Evolutionary conservation across 2,113 vertebrate species (phyloP), one percentile per base, ranked within the genome.

Genomic region (Machaerirhynchus nigripectus): DNA sequence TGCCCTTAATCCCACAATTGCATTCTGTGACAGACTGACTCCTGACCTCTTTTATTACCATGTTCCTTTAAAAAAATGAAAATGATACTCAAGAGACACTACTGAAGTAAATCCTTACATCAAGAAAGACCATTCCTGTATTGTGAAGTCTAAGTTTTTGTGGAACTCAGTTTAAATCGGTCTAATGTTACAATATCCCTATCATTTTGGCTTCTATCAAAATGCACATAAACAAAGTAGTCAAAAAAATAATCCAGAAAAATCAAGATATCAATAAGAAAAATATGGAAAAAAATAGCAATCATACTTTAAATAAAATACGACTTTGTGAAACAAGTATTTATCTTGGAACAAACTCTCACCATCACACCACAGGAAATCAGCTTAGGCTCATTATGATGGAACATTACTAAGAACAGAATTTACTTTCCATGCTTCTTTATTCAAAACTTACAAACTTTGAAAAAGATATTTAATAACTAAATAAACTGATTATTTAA

Each of bases 41-140:
- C 83, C 94, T 88, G 71, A 96, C 57, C 71, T 90, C 77, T 96
- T 96, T 80, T 87, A 95, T 93, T 95, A 96, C 71, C 46, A 21
- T 10, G 12, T 16, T 81, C 20, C 65, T 78, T 87, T 31, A 70
- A 87, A 87, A 87, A 97, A 97, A 92, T 73, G 59, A 95, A 97
- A 97, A 78, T 56, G 3, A 95, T 91, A 90, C 75, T 85, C 68
- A 68, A 90, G 70, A 95, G 65, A 95, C 71, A 90, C 3, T 7
- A 76, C 42, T 87, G 69, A 96, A 95, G 64, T 59, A 94, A 97
- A 96, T 89, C 79, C 85, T 89, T 64, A 26, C 3, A 3, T 63
- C 70, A 39, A 79, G 53, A 23, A 86, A 59, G 40, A 88, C 74
- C 68, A 79, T 70, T 89, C 20, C 52, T 81, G 35, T 84, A 84